Conservation (phyloP, 2,888 invertebrate genomes). For the Microctonus hyperodae region DNA sequence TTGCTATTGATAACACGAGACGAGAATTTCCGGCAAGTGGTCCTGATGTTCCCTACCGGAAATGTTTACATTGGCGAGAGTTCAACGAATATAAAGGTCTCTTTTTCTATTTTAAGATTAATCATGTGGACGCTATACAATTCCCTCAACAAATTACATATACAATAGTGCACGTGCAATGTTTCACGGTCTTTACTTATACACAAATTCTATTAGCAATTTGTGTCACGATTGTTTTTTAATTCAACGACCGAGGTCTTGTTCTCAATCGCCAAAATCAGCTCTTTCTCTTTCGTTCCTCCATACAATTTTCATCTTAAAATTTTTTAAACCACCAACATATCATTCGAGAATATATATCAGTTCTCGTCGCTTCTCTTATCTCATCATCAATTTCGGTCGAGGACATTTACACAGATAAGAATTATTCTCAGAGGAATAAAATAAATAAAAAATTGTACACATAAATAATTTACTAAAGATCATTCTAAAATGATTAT, state of each 20-base stretch:
- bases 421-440: not conserved
- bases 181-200: not conserved
- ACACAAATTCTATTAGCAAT: not conserved
- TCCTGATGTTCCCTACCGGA: constrained; percentile 17
- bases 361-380: not conserved
- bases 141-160: constrained; percentile 4
- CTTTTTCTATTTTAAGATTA: constrained; percentile 31
- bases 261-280: not conserved
- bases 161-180: not conserved
- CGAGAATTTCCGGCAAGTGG: constrained; percentile 12
- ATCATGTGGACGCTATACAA: constrained; percentile 16
- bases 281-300: not conserved
- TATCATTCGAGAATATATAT: not conserved
- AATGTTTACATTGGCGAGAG: constrained; percentile 36
- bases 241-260: not conserved
- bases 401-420: constrained; percentile 3
- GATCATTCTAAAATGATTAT: not conserved
- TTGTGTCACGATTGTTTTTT: constrained; percentile 2
- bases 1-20: constrained; percentile 20
- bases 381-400: constrained; percentile 15
- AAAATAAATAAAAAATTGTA: not conserved
- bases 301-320: constrained; percentile 1
- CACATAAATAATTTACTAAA: not conserved
- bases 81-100: constrained; percentile 27
- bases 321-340: not conserved